A percentile compares a stretch with the other conserved stretches of the same genome.
Evolutionary conservation across 1,140 invertebrate species (phyloP).

Genomic region (Gerris buenoi): DNA sequence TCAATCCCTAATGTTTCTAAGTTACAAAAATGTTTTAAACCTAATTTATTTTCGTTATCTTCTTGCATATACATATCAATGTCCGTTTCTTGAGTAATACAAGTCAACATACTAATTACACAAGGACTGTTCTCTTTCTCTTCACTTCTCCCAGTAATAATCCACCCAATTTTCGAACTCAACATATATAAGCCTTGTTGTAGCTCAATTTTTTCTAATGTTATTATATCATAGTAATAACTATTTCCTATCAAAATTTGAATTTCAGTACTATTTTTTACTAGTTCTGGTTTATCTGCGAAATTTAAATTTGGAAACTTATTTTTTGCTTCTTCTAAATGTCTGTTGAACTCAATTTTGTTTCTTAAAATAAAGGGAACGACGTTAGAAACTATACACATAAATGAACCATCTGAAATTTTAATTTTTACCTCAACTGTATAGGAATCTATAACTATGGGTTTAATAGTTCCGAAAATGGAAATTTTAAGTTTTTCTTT

Average conservation of each 20-base stretch:
- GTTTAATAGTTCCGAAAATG: not conserved
- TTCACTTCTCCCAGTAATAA: not conserved
- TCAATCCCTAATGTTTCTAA: not conserved
- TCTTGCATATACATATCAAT: not conserved
- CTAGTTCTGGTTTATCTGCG: no score
- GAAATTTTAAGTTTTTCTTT: not conserved
- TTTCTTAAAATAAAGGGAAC: not conserved
- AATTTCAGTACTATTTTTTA: no score
- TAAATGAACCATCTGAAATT: not conserved
- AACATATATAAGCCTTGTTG: not conserved
- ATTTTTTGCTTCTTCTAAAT: not conserved
- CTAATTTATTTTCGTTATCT: not conserved
- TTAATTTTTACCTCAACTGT: not conserved
- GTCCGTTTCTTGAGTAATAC: not conserved
- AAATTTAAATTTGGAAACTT: not conserved
- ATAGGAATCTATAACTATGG: not conserved
- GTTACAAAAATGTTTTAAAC: not conserved
- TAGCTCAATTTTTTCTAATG: not conserved
- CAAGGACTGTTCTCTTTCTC: not conserved
- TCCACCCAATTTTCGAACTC: not conserved
- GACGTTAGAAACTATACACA: no score
- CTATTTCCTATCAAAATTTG: not conserved
- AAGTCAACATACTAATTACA: not conserved
- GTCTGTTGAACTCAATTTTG: not conserved
- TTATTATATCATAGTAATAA: no score